Percentiles rank a stretch among this genome's conserved stretches.
These are phyloP conservation scores for Chrysochloris asiatica DNA, from an alignment of 2,113 vertebrate species.

Conservation along the genomic window DNA sequence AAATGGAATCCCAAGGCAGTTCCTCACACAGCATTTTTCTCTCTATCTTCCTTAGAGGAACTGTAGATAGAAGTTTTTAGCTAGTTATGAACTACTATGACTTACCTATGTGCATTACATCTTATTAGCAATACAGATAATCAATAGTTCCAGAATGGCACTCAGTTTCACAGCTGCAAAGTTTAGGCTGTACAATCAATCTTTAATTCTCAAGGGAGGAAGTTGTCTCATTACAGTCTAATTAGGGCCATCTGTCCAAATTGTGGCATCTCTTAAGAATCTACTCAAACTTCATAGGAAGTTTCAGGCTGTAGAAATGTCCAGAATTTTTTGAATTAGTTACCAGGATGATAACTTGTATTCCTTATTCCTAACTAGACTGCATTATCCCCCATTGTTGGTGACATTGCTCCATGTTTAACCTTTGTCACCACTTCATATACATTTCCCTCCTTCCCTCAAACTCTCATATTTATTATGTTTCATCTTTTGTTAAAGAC, in stretches of 20 bases:
- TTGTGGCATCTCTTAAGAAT: background rate
- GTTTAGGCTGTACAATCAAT: background rate
- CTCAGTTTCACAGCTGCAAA: conserved; percentile 61
- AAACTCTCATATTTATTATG: background rate
- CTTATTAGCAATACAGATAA: conserved; percentile 75
- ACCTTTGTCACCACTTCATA: background rate
- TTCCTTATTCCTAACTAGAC: background rate
- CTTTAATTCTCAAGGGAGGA: background rate
- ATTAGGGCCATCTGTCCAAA: background rate
- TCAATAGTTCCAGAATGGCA: conserved; percentile 69
- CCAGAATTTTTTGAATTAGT: background rate
- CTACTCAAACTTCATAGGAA: background rate
- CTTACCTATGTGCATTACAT: conserved; percentile 60
- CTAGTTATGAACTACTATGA: conserved; percentile 73
- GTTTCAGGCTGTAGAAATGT: background rate
- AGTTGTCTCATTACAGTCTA: background rate
- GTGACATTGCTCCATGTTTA: background rate
- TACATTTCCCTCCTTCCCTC: background rate
- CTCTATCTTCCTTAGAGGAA: conserved; percentile 62
- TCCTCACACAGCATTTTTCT: conserved; percentile 64
- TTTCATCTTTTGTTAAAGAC: background rate
- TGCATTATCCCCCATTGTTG: background rate
- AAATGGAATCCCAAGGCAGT: conserved; percentile 75
- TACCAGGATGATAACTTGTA: background rate
- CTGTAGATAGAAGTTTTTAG: conserved; percentile 73